Conservation (phyloP, 2,888 invertebrate genomes). For the Callosobruchus maculatus region DNA sequence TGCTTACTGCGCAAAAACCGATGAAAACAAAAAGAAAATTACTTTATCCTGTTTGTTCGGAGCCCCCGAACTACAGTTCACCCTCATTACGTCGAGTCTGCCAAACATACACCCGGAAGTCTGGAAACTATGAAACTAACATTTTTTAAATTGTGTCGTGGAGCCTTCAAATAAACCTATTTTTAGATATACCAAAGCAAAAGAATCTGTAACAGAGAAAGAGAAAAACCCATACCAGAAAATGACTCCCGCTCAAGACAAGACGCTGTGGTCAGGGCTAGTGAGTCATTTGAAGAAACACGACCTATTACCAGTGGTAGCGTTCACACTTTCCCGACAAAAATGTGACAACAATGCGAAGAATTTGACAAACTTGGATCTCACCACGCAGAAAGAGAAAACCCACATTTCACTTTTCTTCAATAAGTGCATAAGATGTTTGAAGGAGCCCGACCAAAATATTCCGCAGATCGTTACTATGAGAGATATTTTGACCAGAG, state of each 20-base stretch:
- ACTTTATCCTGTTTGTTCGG: no score
- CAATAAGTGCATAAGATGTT: constrained; percentile 66
- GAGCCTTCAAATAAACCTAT: no score
- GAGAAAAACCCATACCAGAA: constrained; percentile 19
- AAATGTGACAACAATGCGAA: constrained; percentile 70
- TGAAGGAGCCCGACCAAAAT: constrained; percentile 79
- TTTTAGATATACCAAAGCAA: constrained; percentile 33
- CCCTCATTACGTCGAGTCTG: no score
- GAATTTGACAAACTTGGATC: constrained; percentile 59
- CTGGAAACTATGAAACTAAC: no score
- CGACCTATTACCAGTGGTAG: constrained; percentile 88
- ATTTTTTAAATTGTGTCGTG: no score
- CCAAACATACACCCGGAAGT: no score
- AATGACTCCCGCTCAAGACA: constrained; percentile 64
- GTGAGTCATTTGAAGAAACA: constrained; percentile 77
- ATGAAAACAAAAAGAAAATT: no score
- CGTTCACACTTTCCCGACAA: constrained; percentile 87
- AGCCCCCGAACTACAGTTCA: no score
- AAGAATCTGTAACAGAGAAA: constrained; percentile 30
- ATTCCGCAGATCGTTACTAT: constrained; percentile 82
- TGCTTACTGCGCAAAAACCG: no score
- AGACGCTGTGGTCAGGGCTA: constrained; percentile 76
- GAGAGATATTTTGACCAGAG: constrained; percentile 69
- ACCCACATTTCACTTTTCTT: constrained; percentile 82
- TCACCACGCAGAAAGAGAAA: constrained; percentile 84